Base-by-base conservation (phyloP, 2,797 vertebrate species). In the Sebastes kiyomatsui region DNA sequence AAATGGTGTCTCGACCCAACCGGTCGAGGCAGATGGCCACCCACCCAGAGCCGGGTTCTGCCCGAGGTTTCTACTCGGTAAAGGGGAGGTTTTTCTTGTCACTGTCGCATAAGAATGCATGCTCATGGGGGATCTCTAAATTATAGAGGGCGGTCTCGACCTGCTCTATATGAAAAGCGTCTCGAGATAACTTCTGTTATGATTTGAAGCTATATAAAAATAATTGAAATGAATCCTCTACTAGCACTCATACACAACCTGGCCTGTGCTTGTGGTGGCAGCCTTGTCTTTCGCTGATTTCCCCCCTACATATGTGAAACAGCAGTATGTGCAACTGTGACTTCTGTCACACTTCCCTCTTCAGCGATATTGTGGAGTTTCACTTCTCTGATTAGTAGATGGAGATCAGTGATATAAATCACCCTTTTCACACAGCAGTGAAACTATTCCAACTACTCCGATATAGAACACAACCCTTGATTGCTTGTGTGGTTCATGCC, bases 291-390 rank as follows among this genome's bases (percentile, higher is more conserved):
- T 66, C 61, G n/a, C 35, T 66, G 25, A 16, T 33, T 30, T 66
- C 5, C 58, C 32, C 32, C 33, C 27, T 56, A 8, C 56, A 66
- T 64, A 46, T 83, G 67, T 82, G 74, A 66, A 81, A 75, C 54
- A 75, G 59, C 69, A 72, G 7, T 42, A 28, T 81, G 60, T 83
- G 20, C 33, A 84, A 75, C 73, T 35, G 60, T 79, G 66, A 72
- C 49, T 75, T 30, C 11, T 67, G 55, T 71, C 80, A 52, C 83
- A 92, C 90, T 92, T 93, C 90, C 82, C 88, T 71, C 73, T 89
- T 84, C 25, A 59, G 68, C 74, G 62, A 88, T 90, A 87, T 87
- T 88, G 65, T 58, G 56, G 35, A 78, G 86, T 95, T 91, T 93
- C 90, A 90, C 81, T 94, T 95, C 93, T 90, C 67, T 79, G 68